Evolutionary conservation across 2,888 invertebrate genomes (phyloP).

Genomic region (Eulithis testata): DNA sequence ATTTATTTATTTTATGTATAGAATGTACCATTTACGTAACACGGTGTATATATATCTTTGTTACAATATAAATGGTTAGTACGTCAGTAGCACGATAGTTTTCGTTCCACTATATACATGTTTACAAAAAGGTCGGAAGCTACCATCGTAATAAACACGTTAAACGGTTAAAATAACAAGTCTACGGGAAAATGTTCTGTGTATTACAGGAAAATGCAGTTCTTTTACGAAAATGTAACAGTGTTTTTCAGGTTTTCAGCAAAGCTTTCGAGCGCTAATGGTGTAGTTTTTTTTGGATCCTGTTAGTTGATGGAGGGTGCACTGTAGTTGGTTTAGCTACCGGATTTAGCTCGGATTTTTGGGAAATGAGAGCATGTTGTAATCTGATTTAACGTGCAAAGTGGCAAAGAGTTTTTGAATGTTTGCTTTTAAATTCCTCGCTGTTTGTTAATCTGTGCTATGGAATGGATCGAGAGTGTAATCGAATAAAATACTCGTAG

Average conservation of each 20-base stretch:
- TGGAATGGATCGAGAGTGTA: too few relatives aligned
- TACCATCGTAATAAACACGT: slow-evolving; percentile 18
- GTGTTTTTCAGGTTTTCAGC: slow-evolving; percentile 15
- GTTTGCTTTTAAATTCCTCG: neutral
- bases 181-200: neutral
- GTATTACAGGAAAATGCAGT: slow-evolving; percentile 12
- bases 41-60: too few relatives aligned
- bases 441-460: neutral
- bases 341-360: slow-evolving; percentile 9
- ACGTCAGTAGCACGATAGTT: neutral
- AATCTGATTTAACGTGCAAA: neutral
- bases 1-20: too few relatives aligned
- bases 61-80: neutral
- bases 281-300: slow-evolving; percentile 17
- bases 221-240: neutral
- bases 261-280: slow-evolving; percentile 20
- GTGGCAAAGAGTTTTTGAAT: neutral
- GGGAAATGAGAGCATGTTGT: neutral
- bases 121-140: slow-evolving; percentile 12
- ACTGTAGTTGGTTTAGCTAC: slow-evolving; percentile 4
- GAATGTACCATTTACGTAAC: too few relatives aligned
- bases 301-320: slow-evolving; percentile 12
- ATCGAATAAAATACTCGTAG: too few relatives aligned
- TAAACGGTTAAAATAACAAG: slow-evolving; percentile 20
- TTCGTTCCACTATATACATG: slow-evolving; percentile 5